phyloP scores from a whole-genome alignment of 2,888 invertebrate genomes.

The Noctua pronuba region DNA sequence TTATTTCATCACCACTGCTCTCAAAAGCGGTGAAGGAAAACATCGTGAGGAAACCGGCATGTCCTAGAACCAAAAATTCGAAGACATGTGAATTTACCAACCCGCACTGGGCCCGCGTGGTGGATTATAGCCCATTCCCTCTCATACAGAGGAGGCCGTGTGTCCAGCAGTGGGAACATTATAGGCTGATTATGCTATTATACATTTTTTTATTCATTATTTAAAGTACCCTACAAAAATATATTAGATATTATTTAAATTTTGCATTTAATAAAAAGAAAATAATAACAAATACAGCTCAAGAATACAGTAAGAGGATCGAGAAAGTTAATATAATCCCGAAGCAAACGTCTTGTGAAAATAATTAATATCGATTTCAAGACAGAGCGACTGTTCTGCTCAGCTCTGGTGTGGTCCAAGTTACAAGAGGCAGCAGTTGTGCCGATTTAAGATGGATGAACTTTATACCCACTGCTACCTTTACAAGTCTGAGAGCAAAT shows the following conservation, averaged over 20 bases:
- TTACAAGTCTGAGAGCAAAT: not conserved
- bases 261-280: not conserved
- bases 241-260: not conserved
- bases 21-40: too few relatives aligned
- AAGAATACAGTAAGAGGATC: slow-evolving; percentile 51
- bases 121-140: too few relatives aligned
- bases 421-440: slow-evolving; percentile 36
- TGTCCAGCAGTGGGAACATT: too few relatives aligned
- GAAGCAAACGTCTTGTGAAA: slow-evolving; percentile 68
- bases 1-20: too few relatives aligned
- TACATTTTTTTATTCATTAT: not conserved
- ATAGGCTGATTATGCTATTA: too few relatives aligned
- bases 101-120: too few relatives aligned
- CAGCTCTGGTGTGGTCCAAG: slow-evolving; percentile 62
- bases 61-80: too few relatives aligned
- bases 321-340: slow-evolving; percentile 69
- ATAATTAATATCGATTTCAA: slow-evolving; percentile 77
- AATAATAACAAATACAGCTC: slow-evolving; percentile 34
- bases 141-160: too few relatives aligned
- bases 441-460: not conserved
- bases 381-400: slow-evolving; percentile 73
- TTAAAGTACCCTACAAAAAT: not conserved
- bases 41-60: too few relatives aligned
- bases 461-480: not conserved
- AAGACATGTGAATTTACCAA: too few relatives aligned